Evolutionary conservation across 2,797 vertebrate species (phyloP), one percentile per base, ranked within the genome.

Genomic region (Fistularia commersonii): DNA sequence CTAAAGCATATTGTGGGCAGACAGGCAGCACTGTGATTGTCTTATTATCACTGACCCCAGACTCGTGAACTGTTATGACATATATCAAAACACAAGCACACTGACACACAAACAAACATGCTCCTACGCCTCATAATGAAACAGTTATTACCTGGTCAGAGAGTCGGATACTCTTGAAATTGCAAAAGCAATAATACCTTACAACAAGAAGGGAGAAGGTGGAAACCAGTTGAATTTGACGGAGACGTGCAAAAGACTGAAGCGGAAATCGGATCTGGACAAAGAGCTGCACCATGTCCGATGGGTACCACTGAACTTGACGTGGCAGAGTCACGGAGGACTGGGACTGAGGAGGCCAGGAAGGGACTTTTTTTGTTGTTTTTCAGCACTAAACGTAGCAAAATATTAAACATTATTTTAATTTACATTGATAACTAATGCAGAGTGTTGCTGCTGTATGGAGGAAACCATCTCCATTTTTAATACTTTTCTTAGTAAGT

Each of bases 11-110:
- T 40, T 40, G 49, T 61, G 64, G 67, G 74, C 79, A 81, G 77
- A 86, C 79, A 88, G 86, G 81, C 68, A 90, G 85, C 89, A 91
- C 88, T 91, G 90, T 91, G 89, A 91, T 79, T 61, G 81, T 85
- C 87, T 78, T 63, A 81, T 76, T 64, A 78, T 81, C 84, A 78
- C 75, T 79, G 87, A 90, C 88, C 87, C 87, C 85, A 83, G 83
- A 91, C 88, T 88, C 85, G 86, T 88, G 82, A 89, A 88, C 85
- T 87, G 80, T 89, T 85, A 85, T 79, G 51, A 79, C 70, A 79
- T 61, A 79, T 50, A 72, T 45, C 76, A 48, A 43, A 43, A 57
- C 53, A 66, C 47, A 80, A 74, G 51, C 68, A 75, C 72, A 74
- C 33, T 15, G 14, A 40, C 6, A 37, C 37, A 55, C 44, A 53